A percentile compares a stretch with the other conserved stretches of the same genome.
Conservation (phyloP, 2,113 vertebrate species). For the Ictalurus furcatus region DNA sequence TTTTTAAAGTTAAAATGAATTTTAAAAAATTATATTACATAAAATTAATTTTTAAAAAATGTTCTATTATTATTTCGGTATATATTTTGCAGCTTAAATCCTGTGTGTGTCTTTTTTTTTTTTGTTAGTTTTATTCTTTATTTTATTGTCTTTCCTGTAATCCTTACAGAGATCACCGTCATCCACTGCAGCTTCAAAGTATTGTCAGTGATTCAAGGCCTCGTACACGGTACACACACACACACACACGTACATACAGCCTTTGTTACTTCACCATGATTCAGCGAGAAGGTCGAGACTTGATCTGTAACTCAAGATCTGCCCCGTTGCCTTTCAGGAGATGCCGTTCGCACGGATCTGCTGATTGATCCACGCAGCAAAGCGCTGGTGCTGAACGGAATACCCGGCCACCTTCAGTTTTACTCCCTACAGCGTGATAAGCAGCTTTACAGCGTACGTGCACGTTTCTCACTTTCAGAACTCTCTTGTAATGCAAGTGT, state of each 20-base stretch:
- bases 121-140: neutral
- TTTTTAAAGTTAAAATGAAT: neutral
- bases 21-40: neutral
- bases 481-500: neutral
- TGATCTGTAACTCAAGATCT: neutral
- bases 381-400: slow-evolving; percentile 92
- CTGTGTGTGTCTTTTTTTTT: neutral
- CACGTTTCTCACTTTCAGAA: neutral
- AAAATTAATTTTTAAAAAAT: no score
- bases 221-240: slow-evolving; percentile 83
- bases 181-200: slow-evolving; percentile 85
- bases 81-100: neutral
- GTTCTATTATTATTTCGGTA: neutral
- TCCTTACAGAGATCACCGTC: slow-evolving; percentile 80
- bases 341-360: slow-evolving; percentile 77
- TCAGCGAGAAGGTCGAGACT: neutral
- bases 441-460: slow-evolving; percentile 90
- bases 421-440: slow-evolving; percentile 90
- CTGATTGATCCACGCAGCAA: slow-evolving; percentile 88
- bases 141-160: neutral
- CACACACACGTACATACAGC: neutral
- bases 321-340: slow-evolving; percentile 68
- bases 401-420: slow-evolving; percentile 96
- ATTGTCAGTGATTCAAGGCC: slow-evolving; percentile 86
- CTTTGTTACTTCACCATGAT: slow-evolving; percentile 1